These are phyloP conservation scores for Sebastes iracundus DNA, from an alignment of 2,797 vertebrate genomes.

Conservation along the genomic window DNA sequence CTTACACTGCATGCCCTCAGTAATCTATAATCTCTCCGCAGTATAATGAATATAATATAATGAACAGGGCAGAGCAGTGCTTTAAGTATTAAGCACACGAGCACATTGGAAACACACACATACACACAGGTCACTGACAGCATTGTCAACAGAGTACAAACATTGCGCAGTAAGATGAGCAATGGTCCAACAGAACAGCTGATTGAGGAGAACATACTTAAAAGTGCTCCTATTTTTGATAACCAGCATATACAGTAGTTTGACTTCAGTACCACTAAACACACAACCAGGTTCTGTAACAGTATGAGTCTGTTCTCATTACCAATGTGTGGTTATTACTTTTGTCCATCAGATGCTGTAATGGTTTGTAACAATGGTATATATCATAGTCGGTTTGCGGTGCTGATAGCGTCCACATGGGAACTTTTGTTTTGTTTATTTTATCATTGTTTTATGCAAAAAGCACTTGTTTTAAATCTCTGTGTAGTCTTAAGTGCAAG, in stretches of 20 bases:
- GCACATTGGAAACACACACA: neutral
- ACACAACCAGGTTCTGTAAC: too few relatives aligned
- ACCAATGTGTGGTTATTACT: too few relatives aligned
- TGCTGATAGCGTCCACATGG: too few relatives aligned
- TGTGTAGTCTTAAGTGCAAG: neutral
- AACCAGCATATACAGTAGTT: neutral
- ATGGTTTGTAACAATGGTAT: neutral
- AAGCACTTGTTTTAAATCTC: neutral
- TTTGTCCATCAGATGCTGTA: neutral
- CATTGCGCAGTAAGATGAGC: neutral
- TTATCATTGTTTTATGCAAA: neutral
- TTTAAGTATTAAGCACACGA: conserved; percentile 1
- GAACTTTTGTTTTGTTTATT: neutral
- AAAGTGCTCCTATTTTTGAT: neutral
- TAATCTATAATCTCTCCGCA: neutral
- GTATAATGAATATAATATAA: too few relatives aligned
- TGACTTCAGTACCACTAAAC: too few relatives aligned
- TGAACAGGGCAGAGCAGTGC: neutral
- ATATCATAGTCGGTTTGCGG: neutral
- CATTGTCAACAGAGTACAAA: neutral
- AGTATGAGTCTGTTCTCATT: too few relatives aligned
- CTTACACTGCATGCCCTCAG: neutral
- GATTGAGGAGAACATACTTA: neutral
- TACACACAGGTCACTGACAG: neutral
- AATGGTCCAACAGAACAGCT: neutral